Conservation (phyloP, 2,888 invertebrate species). For the Ophonus ardosiacus region DNA sequence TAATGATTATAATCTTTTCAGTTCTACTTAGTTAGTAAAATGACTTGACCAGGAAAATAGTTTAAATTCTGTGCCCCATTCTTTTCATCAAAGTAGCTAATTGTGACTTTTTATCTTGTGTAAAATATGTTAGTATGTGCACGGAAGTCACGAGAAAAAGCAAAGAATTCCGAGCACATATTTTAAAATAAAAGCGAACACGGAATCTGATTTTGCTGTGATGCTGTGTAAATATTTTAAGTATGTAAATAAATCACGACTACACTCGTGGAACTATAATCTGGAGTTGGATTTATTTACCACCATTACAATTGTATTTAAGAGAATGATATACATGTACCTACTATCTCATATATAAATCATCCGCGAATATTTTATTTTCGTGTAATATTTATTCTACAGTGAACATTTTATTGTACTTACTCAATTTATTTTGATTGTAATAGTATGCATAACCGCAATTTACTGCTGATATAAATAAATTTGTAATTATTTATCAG, state of each 20-base stretch:
- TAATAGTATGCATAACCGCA: too few relatives aligned
- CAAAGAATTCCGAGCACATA: slow-evolving; percentile 16
- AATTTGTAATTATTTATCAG: too few relatives aligned
- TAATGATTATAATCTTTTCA: neutral
- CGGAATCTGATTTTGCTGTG: neutral
- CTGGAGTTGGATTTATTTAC: neutral
- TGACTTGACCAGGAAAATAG: slow-evolving; percentile 3
- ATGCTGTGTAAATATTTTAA: neutral
- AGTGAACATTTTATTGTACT: too few relatives aligned
- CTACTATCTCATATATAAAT: too few relatives aligned
- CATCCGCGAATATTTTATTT: too few relatives aligned
- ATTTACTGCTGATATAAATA: too few relatives aligned
- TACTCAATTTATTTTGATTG: too few relatives aligned
- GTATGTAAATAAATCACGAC: slow-evolving; percentile 1
- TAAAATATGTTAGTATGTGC: slow-evolving; percentile 28
- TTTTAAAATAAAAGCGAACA: neutral
- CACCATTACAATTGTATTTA: too few relatives aligned
- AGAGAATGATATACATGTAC: too few relatives aligned
- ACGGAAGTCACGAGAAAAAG: neutral
- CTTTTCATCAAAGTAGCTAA: slow-evolving; percentile 2
- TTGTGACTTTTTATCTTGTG: slow-evolving; percentile 14
- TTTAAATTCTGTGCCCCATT: slow-evolving; percentile 6
- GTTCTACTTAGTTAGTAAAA: neutral
- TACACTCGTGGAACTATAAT: neutral
- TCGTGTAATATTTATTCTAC: too few relatives aligned